Conservation (phyloP, 2,888 invertebrate species). For the Synergus gifuensis region DNA sequence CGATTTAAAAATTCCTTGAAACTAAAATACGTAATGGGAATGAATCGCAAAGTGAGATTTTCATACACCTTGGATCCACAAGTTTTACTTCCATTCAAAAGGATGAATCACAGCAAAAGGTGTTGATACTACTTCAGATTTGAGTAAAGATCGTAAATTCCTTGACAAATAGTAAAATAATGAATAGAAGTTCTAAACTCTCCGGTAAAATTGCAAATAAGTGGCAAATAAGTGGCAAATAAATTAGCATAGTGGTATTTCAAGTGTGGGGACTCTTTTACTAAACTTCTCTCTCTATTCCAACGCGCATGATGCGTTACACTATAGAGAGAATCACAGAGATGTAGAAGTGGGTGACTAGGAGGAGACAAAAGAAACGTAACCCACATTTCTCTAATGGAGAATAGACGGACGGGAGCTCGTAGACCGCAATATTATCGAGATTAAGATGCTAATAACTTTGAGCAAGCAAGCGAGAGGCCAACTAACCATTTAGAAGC, state of each 20-base stretch:
- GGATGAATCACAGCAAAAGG: not conserved
- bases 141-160: not conserved
- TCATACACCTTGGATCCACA: not conserved
- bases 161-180: not conserved
- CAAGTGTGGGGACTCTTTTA: not conserved
- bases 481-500: constrained; percentile 32
- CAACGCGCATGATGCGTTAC: constrained; percentile 28
- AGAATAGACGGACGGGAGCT: constrained; percentile 47
- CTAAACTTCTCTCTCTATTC: not conserved
- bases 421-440: constrained; percentile 46
- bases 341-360: constrained; percentile 42
- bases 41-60: not conserved
- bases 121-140: not conserved
- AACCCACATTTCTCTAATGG: constrained; percentile 59
- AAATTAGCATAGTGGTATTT: not conserved
- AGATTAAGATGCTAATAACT: constrained; percentile 55
- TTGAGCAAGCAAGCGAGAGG: constrained; percentile 48
- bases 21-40: not conserved
- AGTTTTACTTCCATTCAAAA: not conserved
- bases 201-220: not conserved
- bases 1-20: not conserved
- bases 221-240: not conserved
- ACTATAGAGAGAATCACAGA: constrained; percentile 31
- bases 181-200: not conserved
- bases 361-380: constrained; percentile 62